phyloP scores from a whole-genome alignment of 2,888 invertebrate species.

The Augiades crinisus region DNA sequence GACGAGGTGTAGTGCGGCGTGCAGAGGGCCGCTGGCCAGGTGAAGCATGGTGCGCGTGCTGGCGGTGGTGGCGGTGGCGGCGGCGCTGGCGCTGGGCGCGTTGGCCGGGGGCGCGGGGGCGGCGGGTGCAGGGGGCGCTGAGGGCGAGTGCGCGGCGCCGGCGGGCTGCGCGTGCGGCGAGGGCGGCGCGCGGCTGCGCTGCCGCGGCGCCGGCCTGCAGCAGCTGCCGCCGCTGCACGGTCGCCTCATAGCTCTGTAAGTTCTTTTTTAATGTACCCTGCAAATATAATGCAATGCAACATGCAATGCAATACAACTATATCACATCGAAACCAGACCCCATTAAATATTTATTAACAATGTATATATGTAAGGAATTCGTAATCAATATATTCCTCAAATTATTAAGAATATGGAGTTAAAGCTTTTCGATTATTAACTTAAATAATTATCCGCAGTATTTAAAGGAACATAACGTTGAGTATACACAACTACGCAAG shows the following conservation, averaged over 20 bases:
- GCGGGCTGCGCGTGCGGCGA: constrained; percentile 51
- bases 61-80: constrained; percentile 30
- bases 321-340: too few relatives aligned
- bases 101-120: constrained; percentile 35
- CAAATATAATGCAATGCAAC: too few relatives aligned
- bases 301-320: too few relatives aligned
- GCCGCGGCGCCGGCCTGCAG: constrained; percentile 52
- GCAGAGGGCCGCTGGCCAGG: constrained; percentile 39
- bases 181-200: constrained; percentile 49
- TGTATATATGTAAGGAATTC: too few relatives aligned
- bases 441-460: too few relatives aligned
- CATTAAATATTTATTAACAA: too few relatives aligned
- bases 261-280: constrained; percentile 23
- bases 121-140: constrained; percentile 32
- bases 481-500: not conserved
- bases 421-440: too few relatives aligned
- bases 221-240: constrained; percentile 56
- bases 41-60: constrained; percentile 41
- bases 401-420: too few relatives aligned
- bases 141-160: constrained; percentile 28
- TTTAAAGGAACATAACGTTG: too few relatives aligned
- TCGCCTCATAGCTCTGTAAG: constrained; percentile 52
- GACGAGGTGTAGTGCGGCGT: constrained; percentile 6
- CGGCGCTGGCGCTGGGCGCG: constrained; percentile 34
- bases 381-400: too few relatives aligned